These are phyloP conservation scores for Andrena trimmerana DNA, from an alignment of 2,888 invertebrate species.

Conservation along the genomic window DNA sequence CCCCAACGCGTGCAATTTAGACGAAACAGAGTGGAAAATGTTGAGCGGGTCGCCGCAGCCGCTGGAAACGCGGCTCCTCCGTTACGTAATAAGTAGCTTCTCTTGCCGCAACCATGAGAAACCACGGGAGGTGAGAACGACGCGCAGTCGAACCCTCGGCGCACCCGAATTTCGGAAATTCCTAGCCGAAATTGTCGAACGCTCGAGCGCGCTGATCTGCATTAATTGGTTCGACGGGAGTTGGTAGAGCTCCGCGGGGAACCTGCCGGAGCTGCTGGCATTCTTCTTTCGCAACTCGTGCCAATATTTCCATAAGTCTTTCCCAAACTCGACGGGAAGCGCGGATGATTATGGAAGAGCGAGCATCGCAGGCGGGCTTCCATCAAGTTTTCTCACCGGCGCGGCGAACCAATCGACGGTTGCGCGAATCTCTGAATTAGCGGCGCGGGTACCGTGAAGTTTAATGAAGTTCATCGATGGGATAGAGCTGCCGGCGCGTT, in stretches of 20 bases:
- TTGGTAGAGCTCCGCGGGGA: not conserved
- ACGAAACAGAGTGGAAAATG: conserved; percentile 62
- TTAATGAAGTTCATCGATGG: conserved; percentile 1
- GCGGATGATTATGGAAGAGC: conserved; percentile 7
- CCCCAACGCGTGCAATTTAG: conserved; percentile 40
- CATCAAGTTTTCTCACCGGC: conserved; percentile 1
- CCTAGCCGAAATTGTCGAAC: not conserved
- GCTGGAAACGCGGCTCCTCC: conserved; percentile 67
- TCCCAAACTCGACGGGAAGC: conserved; percentile 5
- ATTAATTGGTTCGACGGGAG: not conserved
- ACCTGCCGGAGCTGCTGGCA: not conserved
- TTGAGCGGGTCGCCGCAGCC: conserved; percentile 57
- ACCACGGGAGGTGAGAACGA: conserved; percentile 63
- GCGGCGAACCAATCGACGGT: not conserved
- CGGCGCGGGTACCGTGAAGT: not conserved
- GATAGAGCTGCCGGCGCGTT: not conserved
- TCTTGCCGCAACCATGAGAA: conserved; percentile 68
- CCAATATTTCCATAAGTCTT: conserved; percentile 31
- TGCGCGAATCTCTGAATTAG: not conserved
- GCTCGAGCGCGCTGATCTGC: conserved; percentile 9
- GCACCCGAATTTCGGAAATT: not conserved
- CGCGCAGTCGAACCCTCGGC: not conserved
- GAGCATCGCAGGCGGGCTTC: not conserved
- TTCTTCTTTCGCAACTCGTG: conserved; percentile 21
- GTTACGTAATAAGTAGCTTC: conserved; percentile 72